phyloP scores from a whole-genome alignment of 2,888 invertebrate genomes.

The Acrobasis consociella region DNA sequence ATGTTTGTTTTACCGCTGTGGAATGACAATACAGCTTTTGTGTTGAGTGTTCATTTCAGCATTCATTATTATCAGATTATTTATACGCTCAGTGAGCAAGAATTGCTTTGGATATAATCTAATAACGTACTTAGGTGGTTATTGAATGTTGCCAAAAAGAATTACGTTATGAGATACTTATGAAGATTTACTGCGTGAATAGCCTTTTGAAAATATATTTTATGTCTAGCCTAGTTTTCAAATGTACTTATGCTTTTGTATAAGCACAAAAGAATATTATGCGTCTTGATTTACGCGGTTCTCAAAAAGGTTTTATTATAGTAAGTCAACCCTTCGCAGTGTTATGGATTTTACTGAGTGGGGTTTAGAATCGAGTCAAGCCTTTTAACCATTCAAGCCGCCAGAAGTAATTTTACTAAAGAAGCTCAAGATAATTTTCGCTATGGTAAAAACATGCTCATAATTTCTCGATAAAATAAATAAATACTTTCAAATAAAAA shows the following conservation, averaged over 20 bases:
- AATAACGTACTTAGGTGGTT: conserved; percentile 29
- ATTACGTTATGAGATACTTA: conserved; percentile 28
- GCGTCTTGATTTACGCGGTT: not conserved
- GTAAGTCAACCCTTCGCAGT: too few species aligned
- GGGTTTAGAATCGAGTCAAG: too few species aligned
- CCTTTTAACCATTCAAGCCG: too few species aligned
- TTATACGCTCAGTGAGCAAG: conserved; percentile 43
- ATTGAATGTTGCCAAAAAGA: conserved; percentile 32
- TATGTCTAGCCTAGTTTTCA: not conserved
- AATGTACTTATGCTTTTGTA: not conserved
- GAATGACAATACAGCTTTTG: conserved; percentile 61
- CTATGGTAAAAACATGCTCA: too few species aligned
- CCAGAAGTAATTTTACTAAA: too few species aligned
- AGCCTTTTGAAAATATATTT: conserved; percentile 1
- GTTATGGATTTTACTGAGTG: too few species aligned
- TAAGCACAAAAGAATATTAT: conserved; percentile 2
- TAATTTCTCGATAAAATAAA: too few species aligned
- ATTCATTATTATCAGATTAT: conserved; percentile 65
- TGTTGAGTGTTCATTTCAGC: conserved; percentile 59
- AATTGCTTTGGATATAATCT: conserved; percentile 32
- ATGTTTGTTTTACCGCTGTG: conserved; percentile 58
- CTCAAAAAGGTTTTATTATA: not conserved
- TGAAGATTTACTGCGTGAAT: conserved; percentile 14
- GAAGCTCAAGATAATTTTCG: too few species aligned
- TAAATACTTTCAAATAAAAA: too few species aligned